A percentile compares a stretch with the other conserved stretches of the same genome.
phyloP scores from a whole-genome alignment of 2,797 vertebrate species.

The Sciurus carolinensis region DNA sequence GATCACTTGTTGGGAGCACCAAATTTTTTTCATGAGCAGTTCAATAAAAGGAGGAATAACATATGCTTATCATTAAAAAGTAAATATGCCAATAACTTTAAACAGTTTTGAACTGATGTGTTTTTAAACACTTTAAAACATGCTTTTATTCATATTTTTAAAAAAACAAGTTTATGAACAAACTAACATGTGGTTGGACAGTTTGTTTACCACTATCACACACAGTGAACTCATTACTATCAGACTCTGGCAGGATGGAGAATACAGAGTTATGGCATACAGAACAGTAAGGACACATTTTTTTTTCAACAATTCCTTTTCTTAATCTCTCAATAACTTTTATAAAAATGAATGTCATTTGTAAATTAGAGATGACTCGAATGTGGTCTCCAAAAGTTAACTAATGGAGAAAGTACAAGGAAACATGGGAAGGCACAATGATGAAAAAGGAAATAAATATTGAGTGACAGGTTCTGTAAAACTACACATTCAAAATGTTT shows the following conservation, averaged over 20 bases:
- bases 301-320: not conserved
- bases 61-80: not conserved
- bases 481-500: not conserved
- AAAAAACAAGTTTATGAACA: not conserved
- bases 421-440: not conserved
- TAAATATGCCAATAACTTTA: not conserved
- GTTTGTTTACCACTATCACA: not conserved
- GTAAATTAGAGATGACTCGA: not conserved
- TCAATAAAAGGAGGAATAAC: not conserved
- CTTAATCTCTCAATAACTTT: not conserved
- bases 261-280: not conserved
- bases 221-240: not conserved
- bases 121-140: not conserved
- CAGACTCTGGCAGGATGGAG: not conserved
- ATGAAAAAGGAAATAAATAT: not conserved
- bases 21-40: not conserved
- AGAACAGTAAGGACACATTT: not conserved
- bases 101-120: not conserved
- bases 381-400: not conserved
- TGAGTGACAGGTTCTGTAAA: not conserved
- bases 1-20: not conserved
- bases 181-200: not conserved
- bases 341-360: not conserved
- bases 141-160: not conserved
- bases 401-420: not conserved